Percentiles rank a stretch among this genome's conserved stretches.
Evolutionary conservation across 1,140 invertebrate species (phyloP).

Genomic region (Thaumetopoea pityocampa): DNA sequence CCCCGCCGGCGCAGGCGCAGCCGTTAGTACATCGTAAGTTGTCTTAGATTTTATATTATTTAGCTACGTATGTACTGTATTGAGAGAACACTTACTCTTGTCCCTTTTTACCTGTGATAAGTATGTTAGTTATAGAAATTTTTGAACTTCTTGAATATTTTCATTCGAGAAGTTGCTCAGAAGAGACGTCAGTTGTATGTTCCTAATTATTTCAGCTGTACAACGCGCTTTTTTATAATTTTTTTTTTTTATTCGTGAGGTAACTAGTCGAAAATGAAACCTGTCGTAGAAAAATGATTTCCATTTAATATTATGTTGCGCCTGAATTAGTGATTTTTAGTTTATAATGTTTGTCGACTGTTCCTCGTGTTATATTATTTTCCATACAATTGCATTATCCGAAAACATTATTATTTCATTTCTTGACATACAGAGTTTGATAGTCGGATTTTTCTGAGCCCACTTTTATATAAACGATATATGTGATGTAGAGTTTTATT

Average conservation of each 20-base stretch:
- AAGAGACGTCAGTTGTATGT: conserved; percentile 55
- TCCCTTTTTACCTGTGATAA: conserved; percentile 75
- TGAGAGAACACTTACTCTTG: conserved; percentile 72
- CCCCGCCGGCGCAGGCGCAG: conserved; percentile 22
- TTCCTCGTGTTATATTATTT: conserved; percentile 23
- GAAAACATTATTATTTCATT: conserved; percentile 4
- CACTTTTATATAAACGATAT: conserved; percentile 42
- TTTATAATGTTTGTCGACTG: conserved; percentile 37
- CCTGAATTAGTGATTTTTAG: conserved; percentile 47
- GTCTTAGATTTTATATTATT: conserved; percentile 55
- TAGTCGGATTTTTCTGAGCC: conserved; percentile 24
- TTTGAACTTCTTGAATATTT: conserved; percentile 58
- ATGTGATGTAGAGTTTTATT: conserved; percentile 57
- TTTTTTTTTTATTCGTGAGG: conserved; percentile 38
- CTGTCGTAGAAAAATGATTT: conserved; percentile 30
- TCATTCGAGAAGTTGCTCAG: conserved; percentile 66
- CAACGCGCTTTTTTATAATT: conserved; percentile 51
- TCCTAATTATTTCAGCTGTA: conserved; percentile 67
- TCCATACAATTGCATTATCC: conserved; percentile 6
- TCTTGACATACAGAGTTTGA: conserved; percentile 8
- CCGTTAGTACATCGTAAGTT: conserved; percentile 49
- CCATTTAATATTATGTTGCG: conserved; percentile 41
- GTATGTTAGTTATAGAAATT: conserved; percentile 67
- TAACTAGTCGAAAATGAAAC: conserved; percentile 52
- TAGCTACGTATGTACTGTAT: conserved; percentile 49